A percentile compares a stretch with the other conserved stretches of the same genome.
These are phyloP conservation scores for Orthosia gothica DNA, from an alignment of 2,888 invertebrate species.

Conservation along the genomic window DNA sequence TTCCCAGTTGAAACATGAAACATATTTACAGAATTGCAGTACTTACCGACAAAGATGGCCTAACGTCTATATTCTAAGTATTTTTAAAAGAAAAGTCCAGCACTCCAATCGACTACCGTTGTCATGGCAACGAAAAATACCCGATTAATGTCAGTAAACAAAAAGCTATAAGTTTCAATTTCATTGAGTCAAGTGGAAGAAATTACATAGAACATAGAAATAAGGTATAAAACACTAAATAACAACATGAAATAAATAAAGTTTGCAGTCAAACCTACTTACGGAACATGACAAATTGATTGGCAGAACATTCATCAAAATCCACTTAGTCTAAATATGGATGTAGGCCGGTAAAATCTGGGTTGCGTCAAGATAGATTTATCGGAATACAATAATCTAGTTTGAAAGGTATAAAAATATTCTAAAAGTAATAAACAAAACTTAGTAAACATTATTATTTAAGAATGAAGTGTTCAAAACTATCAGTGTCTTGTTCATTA, in stretches of 20 bases:
- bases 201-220: no score
- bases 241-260: conserved; percentile 19
- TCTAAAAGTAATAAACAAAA: background rate
- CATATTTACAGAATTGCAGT: no score
- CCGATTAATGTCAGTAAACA: no score
- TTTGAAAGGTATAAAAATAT: conserved; percentile 22
- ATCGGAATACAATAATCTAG: conserved; percentile 8
- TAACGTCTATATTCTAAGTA: no score
- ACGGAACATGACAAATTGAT: conserved; percentile 52
- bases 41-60: no score
- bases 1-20: background rate
- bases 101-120: no score
- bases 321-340: conserved; percentile 50
- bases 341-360: conserved; percentile 29
- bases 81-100: no score
- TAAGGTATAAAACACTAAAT: background rate
- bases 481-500: no score
- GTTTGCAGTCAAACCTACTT: conserved; percentile 37
- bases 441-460: background rate
- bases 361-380: conserved; percentile 43
- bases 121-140: no score
- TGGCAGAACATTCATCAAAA: conserved; percentile 50
- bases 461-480: no score
- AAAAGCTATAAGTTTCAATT: no score
- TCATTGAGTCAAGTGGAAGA: no score